Conservation (phyloP, 2,113 vertebrate species). For the Glaucidium brasilianum region DNA sequence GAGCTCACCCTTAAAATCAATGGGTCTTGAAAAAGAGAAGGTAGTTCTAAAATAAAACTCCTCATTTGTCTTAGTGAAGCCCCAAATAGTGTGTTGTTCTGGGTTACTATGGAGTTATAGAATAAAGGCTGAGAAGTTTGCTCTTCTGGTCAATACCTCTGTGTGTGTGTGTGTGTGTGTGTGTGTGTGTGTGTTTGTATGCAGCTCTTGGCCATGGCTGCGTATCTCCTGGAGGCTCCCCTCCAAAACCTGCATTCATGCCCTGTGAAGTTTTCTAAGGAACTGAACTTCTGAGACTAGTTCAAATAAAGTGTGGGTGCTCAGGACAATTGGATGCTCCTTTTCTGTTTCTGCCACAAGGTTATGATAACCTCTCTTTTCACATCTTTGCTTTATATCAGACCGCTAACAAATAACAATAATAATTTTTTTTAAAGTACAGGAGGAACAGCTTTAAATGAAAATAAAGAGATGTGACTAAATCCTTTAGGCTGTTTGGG, state of each 20-base stretch:
- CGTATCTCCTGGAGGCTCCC: not conserved
- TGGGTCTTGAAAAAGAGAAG: not conserved
- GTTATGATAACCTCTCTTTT: not conserved
- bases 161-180: not conserved
- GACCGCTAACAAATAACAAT: not conserved
- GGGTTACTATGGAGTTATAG: constrained; percentile 32
- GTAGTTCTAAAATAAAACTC: not conserved
- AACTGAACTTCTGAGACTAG: not conserved
- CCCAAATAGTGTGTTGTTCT: not conserved
- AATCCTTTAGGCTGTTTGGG: constrained; percentile 46
- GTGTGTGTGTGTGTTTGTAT: not conserved
- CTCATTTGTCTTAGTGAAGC: not conserved
- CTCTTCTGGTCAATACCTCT: not conserved
- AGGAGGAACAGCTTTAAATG: constrained; percentile 45
- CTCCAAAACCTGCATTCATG: not conserved
- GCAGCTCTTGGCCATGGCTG: not conserved
- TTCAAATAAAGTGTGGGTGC: not conserved
- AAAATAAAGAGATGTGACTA: constrained; percentile 53
- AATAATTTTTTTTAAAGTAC: not conserved
- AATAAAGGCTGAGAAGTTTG: not conserved
- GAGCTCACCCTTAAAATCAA: not conserved
- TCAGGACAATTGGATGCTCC: not conserved
- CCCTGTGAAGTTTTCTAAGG: not conserved
- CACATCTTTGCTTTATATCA: not conserved
- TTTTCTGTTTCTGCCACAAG: not conserved